Evolutionary conservation across 2,888 invertebrate species (phyloP), one percentile per base, ranked within the genome.

Genomic region (Laspeyria flexula): DNA sequence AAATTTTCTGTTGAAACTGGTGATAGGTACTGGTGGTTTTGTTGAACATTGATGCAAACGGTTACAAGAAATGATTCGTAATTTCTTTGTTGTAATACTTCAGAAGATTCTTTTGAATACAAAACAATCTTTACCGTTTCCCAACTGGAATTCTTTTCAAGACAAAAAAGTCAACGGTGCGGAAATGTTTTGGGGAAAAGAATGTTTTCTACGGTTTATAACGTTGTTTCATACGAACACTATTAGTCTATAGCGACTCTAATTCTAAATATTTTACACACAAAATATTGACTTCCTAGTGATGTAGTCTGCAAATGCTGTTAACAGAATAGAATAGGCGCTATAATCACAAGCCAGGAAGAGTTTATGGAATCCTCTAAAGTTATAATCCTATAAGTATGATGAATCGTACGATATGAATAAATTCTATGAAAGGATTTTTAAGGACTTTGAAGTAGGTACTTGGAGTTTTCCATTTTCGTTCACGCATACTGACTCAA

Each of bases 91-190:
- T 47, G 48, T 55, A 47, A 42, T 53, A 42, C 41, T 55, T 56
- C 41, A 53, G 16, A 65, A 58, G 44, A 53, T 51, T 54, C 49
- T 52, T 69, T 60, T 47, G 51, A 50, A 55, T 53, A 69, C 62
- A 58, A 54, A 56, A 56, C 54, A 62, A 70, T 66, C 44, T 65
- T 62, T 48, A 42, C 37, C n/a, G 27, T 65, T 53, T 25, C 31
- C 13, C 46, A 34, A 52, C 53, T 43, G 41, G 42, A 53, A 70
- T 65, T 57, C 39, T 55, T 59, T 69, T 55, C 21, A 40, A 56
- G 30, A 54, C 37, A 55, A 55, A 65, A 63, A 53, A 57, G 44
- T 43, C 51, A 55, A 43, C 67, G 51, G 43, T 47, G 63, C 59
- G 55, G 51, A 62, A 70, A 66, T 62, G 45, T 70, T 62, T 44